phyloP scores from a whole-genome alignment of 1,140 invertebrate species.

The Drosophila trapezifrons region DNA sequence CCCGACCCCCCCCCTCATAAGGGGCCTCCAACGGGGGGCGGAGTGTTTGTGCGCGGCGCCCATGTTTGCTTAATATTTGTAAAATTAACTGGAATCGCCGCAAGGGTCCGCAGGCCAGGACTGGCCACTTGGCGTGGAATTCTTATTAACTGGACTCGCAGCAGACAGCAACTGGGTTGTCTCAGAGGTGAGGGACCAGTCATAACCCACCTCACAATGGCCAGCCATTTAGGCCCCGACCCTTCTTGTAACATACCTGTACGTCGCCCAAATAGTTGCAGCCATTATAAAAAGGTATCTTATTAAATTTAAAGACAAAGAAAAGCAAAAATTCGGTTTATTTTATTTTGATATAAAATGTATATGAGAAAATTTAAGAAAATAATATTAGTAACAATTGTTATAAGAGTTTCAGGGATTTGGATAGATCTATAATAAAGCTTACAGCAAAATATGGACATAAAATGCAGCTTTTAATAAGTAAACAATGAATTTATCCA shows the following conservation, averaged over 20 bases:
- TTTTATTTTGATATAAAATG: too few relatives aligned
- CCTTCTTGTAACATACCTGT: too few relatives aligned
- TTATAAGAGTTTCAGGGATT: too few relatives aligned
- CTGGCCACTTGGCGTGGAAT: conserved; percentile 34
- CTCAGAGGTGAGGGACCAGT: too few relatives aligned
- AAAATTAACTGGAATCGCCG: conserved; percentile 53
- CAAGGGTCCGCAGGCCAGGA: conserved; percentile 9
- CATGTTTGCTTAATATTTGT: conserved; percentile 61
- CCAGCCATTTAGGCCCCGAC: not conserved
- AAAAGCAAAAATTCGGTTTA: too few relatives aligned
- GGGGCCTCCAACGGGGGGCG: not conserved
- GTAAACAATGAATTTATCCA: too few relatives aligned
- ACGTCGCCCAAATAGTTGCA: not conserved
- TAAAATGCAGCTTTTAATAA: too few relatives aligned
- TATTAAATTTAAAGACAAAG: too few relatives aligned
- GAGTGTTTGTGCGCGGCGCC: conserved; percentile 41
- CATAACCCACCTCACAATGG: not conserved
- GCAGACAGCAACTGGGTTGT: conserved; percentile 1
- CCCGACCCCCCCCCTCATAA: not conserved
- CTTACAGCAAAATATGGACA: too few relatives aligned
- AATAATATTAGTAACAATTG: too few relatives aligned
- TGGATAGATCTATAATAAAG: too few relatives aligned
- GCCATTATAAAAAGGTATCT: not conserved
- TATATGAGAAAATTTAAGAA: too few relatives aligned
- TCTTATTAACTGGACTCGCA: conserved; percentile 30